Base-by-base conservation (phyloP, 2,113 vertebrate species). In the Mus pahari region DNA sequence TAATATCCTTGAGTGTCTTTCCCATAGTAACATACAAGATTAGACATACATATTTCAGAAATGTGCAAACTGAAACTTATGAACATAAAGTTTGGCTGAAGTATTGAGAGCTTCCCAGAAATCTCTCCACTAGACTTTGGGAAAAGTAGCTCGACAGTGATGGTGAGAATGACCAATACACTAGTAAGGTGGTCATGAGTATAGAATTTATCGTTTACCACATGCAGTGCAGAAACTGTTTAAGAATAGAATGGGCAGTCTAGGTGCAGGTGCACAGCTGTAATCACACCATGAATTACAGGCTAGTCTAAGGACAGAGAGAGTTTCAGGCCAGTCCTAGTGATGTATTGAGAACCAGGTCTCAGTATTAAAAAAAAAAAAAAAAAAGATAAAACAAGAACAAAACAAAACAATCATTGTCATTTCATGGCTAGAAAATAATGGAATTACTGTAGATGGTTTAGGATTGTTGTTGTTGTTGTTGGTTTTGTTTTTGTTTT, bases 81-180 rank as follows among this genome's bases (percentile, higher is more conserved):
- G 7, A 66, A 45, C 31, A 42, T 31, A 5, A 55, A n/a, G 0
- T 36, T 0, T 0, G 31, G 1, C 13, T 53, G 33, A 20, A 58
- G 20, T 26, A 39, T 31, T 28, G 33, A 11, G 26, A 79, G 4
- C 2, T 14, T 45, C 42, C 79, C 39, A 42, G 1, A 50, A 33
- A 9, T 71, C 13, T 75, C 2, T 28, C 36, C 55, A 64, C 28
- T 6, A 12, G 16, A 0, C 20, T 64, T 77, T 71, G 17, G 26
- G 10, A 45, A 79, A 68, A 33, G 5, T 7, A 62, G 4, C 83
- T 66, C 42, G 24, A 20, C 5, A 55, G 3, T 48, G 28, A 73
- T 71, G 68, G 31, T 28, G 58, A 62, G 2, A 45, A 39, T 77
- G 22, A 66, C 33, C 36, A 20, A n/a, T 20, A 60, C 31, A 20